These are phyloP conservation scores for Glossosoma conforme DNA, from an alignment of 1,140 invertebrate species.

Conservation along the genomic window DNA sequence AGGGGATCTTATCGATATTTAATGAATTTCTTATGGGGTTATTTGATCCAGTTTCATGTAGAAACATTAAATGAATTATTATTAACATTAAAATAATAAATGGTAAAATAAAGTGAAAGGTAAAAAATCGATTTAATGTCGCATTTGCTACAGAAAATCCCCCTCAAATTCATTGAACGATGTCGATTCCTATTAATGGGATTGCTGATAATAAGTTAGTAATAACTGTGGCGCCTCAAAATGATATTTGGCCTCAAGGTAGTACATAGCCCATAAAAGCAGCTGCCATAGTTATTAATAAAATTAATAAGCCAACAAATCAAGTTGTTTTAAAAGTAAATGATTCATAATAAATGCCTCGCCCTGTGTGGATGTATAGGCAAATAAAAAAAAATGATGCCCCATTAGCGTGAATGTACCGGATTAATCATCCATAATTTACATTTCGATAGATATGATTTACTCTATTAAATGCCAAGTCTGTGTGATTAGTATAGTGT, in stretches of 20 bases:
- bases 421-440: slow-evolving; percentile 53
- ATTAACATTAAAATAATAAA: slow-evolving; percentile 58
- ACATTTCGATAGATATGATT: slow-evolving; percentile 51
- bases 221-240: slow-evolving; percentile 68
- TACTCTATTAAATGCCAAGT: slow-evolving; percentile 54
- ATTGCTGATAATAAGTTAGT: slow-evolving; percentile 64
- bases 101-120: slow-evolving; percentile 65
- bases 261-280: slow-evolving; percentile 67
- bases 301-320: slow-evolving; percentile 52
- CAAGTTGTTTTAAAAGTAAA: slow-evolving; percentile 52
- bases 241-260: slow-evolving; percentile 68
- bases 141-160: slow-evolving; percentile 65
- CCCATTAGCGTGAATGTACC: slow-evolving; percentile 53
- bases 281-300: slow-evolving; percentile 58
- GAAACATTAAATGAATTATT: slow-evolving; percentile 56
- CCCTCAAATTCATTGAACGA: slow-evolving; percentile 64
- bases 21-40: slow-evolving; percentile 57
- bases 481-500: slow-evolving; percentile 53
- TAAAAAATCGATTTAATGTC: slow-evolving; percentile 65
- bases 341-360: slow-evolving; percentile 54
- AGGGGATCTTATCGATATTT: slow-evolving; percentile 58
- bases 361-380: slow-evolving; percentile 49
- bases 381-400: slow-evolving; percentile 54
- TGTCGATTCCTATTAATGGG: slow-evolving; percentile 53
- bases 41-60: slow-evolving; percentile 58